Evolutionary conservation across 2,113 vertebrate genomes (phyloP).

Genomic region (Tonatia bakeri): DNA sequence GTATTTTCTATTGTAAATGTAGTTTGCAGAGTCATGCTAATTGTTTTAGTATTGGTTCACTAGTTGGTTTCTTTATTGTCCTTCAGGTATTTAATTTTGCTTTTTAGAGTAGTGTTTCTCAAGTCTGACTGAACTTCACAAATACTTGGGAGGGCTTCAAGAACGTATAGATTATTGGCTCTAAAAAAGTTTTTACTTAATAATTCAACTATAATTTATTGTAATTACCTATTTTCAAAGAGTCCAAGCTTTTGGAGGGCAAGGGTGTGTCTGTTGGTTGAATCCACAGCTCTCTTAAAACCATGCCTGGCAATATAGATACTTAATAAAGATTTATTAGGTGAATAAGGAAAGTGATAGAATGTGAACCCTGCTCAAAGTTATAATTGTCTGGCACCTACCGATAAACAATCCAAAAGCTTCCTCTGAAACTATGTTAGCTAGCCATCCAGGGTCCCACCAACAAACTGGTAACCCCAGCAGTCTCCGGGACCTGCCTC

Average conservation of each 20-base stretch:
- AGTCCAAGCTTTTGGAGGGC: not conserved
- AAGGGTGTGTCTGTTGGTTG: not conserved
- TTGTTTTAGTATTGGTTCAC: not conserved
- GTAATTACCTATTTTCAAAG: not conserved
- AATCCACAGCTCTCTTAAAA: not conserved
- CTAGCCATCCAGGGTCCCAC: not conserved
- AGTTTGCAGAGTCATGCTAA: not conserved
- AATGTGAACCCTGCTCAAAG: not conserved
- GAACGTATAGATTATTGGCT: not conserved
- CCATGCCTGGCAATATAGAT: not conserved
- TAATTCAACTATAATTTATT: not conserved
- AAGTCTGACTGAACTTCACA: not conserved
- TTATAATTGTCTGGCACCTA: not conserved
- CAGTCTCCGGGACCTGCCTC: not conserved
- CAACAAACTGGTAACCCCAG: not conserved
- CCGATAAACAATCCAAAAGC: not conserved
- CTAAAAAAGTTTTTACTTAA: not conserved
- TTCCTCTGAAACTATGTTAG: not conserved
- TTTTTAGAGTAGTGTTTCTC: not conserved
- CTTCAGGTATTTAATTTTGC: not conserved
- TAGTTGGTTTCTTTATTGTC: not conserved
- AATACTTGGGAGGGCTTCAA: not conserved
- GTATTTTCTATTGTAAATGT: not conserved
- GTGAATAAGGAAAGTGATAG: not conserved
- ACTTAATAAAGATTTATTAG: not conserved